Conservation (phyloP, 2,113 vertebrate species). For the Dinomys branickii region DNA sequence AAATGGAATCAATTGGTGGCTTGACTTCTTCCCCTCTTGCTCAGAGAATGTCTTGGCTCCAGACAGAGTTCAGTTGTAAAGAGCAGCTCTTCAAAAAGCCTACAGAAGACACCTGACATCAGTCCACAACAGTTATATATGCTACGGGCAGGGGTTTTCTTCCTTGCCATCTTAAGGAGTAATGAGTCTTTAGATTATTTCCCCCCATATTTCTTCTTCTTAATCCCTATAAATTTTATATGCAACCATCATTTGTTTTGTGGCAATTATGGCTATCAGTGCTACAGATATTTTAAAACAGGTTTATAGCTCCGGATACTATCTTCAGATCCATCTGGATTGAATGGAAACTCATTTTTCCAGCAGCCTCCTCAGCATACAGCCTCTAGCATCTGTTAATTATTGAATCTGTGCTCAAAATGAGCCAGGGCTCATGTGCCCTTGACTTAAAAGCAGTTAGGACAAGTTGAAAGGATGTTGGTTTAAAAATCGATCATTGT, state of each 20-base stretch:
- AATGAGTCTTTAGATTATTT: background rate
- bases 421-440: background rate
- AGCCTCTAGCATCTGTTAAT: slow-evolving; percentile 28
- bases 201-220: background rate
- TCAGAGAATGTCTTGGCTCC: slow-evolving; percentile 65
- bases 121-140: slow-evolving; percentile 47
- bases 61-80: slow-evolving; percentile 75
- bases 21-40: slow-evolving; percentile 79
- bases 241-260: slow-evolving; percentile 2
- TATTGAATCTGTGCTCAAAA: slow-evolving; percentile 19
- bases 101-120: slow-evolving; percentile 59
- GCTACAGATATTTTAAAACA: slow-evolving; percentile 21
- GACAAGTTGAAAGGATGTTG: slow-evolving; percentile 23
- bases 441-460: slow-evolving; percentile 44
- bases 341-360: background rate
- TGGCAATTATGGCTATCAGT: background rate
- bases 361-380: background rate
- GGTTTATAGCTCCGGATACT: slow-evolving; percentile 18
- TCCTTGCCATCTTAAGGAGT: background rate
- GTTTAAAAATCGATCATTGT: background rate
- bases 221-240: background rate
- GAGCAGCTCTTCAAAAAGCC: slow-evolving; percentile 59
- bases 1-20: slow-evolving; percentile 88
- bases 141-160: background rate
- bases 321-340: background rate